phyloP scores from a whole-genome alignment of 2,888 invertebrate species.

The Cantharis rustica region DNA sequence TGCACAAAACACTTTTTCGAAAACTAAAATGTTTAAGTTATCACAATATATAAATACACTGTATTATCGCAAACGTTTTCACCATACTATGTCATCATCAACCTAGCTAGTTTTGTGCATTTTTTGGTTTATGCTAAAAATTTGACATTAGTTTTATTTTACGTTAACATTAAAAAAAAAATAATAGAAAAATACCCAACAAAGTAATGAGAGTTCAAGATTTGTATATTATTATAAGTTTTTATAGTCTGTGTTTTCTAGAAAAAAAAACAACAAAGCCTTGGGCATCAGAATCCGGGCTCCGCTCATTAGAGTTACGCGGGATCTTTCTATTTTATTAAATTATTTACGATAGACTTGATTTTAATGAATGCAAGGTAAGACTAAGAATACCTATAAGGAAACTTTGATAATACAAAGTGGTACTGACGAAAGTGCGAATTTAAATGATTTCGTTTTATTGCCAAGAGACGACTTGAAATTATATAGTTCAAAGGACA shows the following conservation, averaged over 20 bases:
- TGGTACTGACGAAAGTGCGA: background rate
- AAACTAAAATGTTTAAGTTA: too few species aligned
- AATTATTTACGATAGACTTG: background rate
- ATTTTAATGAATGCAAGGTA: background rate
- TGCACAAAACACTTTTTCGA: too few species aligned
- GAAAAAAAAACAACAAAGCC: background rate
- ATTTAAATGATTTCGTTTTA: background rate
- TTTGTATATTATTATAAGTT: too few species aligned
- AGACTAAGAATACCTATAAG: background rate
- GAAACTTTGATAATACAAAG: background rate
- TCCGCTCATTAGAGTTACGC: background rate
- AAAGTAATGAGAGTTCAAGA: too few species aligned
- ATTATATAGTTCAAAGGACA: background rate
- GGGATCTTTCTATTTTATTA: background rate
- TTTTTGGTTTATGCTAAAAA: too few species aligned
- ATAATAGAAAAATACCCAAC: too few species aligned
- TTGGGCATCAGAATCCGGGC: background rate
- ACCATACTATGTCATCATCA: too few species aligned
- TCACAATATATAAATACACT: too few species aligned
- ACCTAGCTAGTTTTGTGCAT: too few species aligned
- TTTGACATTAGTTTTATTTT: too few species aligned
- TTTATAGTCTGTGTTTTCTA: background rate
- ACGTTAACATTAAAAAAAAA: too few species aligned
- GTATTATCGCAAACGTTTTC: too few species aligned
- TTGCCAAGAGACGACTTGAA: background rate